A percentile compares a stretch with the other conserved stretches of the same genome.
Evolutionary conservation across 2,888 invertebrate genomes (phyloP).

Genomic region (Lycaena phlaeas): DNA sequence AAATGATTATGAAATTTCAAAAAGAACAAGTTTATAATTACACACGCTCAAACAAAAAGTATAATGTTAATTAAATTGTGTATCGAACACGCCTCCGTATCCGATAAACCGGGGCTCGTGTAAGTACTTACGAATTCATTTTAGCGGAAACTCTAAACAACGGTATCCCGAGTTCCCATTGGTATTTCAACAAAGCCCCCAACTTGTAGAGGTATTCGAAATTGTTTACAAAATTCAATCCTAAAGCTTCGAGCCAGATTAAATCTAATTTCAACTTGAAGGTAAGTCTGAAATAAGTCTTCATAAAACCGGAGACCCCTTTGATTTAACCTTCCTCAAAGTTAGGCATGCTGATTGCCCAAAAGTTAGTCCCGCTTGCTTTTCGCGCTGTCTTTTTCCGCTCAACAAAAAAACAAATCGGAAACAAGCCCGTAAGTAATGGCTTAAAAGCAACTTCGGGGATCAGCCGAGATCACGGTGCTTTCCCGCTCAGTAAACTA

Average conservation of each 20-base stretch:
- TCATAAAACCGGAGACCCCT: slow-evolving; percentile 72
- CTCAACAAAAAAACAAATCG: slow-evolving; percentile 58
- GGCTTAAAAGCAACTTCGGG: slow-evolving; percentile 59
- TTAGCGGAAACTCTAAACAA: slow-evolving; percentile 68
- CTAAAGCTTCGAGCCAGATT: slow-evolving; percentile 70
- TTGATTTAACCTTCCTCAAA: slow-evolving; percentile 69
- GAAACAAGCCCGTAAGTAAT: slow-evolving; percentile 66
- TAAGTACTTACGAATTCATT: slow-evolving; percentile 59
- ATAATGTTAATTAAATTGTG: slow-evolving; percentile 51
- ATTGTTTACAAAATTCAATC: slow-evolving; percentile 74
- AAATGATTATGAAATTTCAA: too few relatives aligned
- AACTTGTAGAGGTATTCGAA: slow-evolving; percentile 70
- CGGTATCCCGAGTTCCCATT: slow-evolving; percentile 60
- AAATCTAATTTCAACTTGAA: slow-evolving; percentile 73
- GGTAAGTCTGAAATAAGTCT: slow-evolving; percentile 73
- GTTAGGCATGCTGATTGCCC: slow-evolving; percentile 66
- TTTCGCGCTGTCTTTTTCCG: slow-evolving; percentile 55
- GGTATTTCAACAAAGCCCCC: slow-evolving; percentile 70
- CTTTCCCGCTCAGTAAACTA: slow-evolving; percentile 24
- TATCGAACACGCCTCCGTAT: slow-evolving; percentile 42
- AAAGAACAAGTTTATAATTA: slow-evolving; percentile 15
- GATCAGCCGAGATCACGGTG: slow-evolving; percentile 31
- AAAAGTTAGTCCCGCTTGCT: slow-evolving; percentile 61
- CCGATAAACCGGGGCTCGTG: slow-evolving; percentile 55
- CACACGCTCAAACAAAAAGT: slow-evolving; percentile 21